Evolutionary conservation across 2,888 invertebrate genomes (phyloP), one percentile per base, ranked within the genome.

Genomic region (Cynaeus angustus): DNA sequence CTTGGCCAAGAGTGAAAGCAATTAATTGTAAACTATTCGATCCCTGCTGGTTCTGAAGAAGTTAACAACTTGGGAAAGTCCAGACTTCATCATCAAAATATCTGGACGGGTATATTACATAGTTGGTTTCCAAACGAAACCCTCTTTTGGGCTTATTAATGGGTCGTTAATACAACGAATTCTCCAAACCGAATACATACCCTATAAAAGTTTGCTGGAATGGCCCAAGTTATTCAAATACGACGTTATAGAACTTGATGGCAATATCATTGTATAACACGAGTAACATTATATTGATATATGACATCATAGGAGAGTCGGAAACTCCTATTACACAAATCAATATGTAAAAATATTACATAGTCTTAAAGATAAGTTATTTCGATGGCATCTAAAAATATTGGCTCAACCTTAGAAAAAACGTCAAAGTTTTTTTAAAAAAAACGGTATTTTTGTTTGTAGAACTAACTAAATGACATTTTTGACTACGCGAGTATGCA

Each of bases 211-310:
- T 70, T 65, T 70, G n/a, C 38, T 21, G 61, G 43, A 66, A 70
- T 59, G 55, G 50, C 30, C 55, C 52, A 59, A 69, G 69, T 65
- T 52, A 64, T 69, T 65, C 58, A 65, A 69, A 68, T 64, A 53
- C 21, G 48, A 37, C 62, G 61, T 62, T 50, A 64, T 43, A 52
- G 16, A 62, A 65, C 50, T 61, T 64, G 65, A 68, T 68, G 68
- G 55, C 72, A 72, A 71, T 70, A 66, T 71, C 72, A 75, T 70
- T 73, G 73, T 74, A 72, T 70, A 74, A 68, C 71, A 70, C 58
- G 66, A 71, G 67, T 28, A 69, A 72, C 74, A 72, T 76, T 76
- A 73, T 74, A 68, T 69, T 75, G 74, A 77, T 77, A 74, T 73
- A 77, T 74, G 50, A 71, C 73, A 70, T 74, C 75, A 74, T 74